These are phyloP conservation scores for Pavo muticus DNA, from an alignment of 2,113 vertebrate species.

Conservation along the genomic window DNA sequence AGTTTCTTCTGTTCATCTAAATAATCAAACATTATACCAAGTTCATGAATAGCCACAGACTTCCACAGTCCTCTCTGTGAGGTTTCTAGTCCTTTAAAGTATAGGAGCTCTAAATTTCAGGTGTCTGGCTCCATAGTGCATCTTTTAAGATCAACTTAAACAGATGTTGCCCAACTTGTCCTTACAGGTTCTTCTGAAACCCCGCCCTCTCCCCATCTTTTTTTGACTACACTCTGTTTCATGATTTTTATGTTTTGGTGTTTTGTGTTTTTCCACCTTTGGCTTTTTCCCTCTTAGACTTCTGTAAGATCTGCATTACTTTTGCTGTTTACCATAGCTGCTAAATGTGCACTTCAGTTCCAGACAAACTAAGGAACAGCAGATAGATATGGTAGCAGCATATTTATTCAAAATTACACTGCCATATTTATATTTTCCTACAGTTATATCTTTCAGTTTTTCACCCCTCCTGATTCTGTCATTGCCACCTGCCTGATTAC, in stretches of 20 bases:
- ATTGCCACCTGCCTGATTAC: rapidly evolving
- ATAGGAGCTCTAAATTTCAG: not conserved
- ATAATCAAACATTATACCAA: not conserved
- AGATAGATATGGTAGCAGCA: not conserved
- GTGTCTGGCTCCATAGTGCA: not conserved
- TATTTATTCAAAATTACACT: not conserved
- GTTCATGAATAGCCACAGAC: not conserved
- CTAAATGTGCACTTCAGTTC: not conserved
- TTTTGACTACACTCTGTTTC: not conserved
- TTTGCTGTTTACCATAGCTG: not conserved
- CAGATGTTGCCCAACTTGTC: not conserved
- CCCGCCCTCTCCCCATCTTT: not conserved
- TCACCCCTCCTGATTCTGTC: not conserved
- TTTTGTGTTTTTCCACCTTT: not conserved
- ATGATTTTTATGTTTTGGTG: not conserved
- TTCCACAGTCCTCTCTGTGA: not conserved
- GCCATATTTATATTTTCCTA: not conserved
- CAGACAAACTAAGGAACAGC: not conserved
- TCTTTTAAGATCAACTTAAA: not conserved
- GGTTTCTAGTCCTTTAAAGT: not conserved
- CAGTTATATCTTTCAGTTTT: not conserved
- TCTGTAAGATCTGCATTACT: not conserved
- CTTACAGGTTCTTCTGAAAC: not conserved
- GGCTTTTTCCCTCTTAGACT: not conserved
- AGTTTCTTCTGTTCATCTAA: not conserved